These are phyloP conservation scores for Hippocampus comes DNA, from an alignment of 2,113 vertebrate species.

Conservation along the genomic window DNA sequence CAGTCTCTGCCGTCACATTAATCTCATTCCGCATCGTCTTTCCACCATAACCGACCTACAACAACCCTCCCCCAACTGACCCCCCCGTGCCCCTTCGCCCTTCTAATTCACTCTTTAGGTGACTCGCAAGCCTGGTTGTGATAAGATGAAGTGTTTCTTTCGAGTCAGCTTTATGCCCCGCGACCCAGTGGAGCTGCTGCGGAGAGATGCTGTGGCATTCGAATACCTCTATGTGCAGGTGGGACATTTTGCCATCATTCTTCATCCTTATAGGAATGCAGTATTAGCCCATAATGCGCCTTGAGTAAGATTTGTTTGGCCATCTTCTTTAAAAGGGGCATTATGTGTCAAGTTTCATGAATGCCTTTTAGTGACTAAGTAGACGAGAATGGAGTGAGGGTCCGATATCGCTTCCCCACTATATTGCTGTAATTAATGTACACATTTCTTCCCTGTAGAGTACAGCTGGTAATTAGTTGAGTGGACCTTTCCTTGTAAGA, in stretches of 20 bases:
- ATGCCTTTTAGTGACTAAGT: slow-evolving; percentile 8
- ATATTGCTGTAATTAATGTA: slow-evolving; percentile 4
- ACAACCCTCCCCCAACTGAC: background rate
- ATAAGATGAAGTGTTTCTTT: slow-evolving; percentile 98
- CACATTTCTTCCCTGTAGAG: slow-evolving; percentile 15
- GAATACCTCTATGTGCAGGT: slow-evolving; percentile 98
- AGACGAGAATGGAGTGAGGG: background rate
- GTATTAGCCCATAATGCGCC: background rate
- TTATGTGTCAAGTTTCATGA: background rate
- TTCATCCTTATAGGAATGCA: background rate
- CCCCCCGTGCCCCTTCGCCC: background rate
- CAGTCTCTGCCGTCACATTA: background rate
- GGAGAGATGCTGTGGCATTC: slow-evolving; percentile 92
- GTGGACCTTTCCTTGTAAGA: slow-evolving; percentile 12
- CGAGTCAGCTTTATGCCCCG: slow-evolving; percentile 94
- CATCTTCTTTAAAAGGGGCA: background rate
- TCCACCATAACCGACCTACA: background rate
- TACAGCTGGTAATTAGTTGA: slow-evolving; percentile 29
- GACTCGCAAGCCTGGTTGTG: slow-evolving; percentile 88
- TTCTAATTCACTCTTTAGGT: slow-evolving; percentile 70
- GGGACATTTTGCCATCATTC: background rate
- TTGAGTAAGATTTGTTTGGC: background rate
- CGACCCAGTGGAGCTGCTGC: slow-evolving; percentile 92
- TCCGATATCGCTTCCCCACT: background rate
- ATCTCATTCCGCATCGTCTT: background rate